A percentile compares a stretch with the other conserved stretches of the same genome.
phyloP scores from a whole-genome alignment of 2,888 invertebrate genomes.

The Drosophila hamatofila region DNA sequence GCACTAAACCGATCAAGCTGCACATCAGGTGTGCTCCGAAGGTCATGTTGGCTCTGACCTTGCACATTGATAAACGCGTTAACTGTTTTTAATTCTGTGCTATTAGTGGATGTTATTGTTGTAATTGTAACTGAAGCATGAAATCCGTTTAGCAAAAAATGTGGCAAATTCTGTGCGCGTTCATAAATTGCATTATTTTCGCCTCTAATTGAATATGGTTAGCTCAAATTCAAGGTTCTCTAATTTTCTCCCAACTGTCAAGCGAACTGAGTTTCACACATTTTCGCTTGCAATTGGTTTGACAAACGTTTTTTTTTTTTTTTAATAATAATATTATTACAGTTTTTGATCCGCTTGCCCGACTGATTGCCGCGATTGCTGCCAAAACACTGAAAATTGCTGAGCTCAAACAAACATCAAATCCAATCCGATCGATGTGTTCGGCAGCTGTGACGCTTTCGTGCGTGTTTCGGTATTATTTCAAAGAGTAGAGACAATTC shows the following conservation, averaged over 20 bases:
- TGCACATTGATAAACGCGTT: constrained; percentile 68
- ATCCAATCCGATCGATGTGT: constrained; percentile 43
- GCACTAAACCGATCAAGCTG: constrained; percentile 13
- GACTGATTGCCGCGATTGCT: constrained; percentile 68
- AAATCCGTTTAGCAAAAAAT: constrained; percentile 62
- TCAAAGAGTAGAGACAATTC: background rate
- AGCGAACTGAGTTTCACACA: constrained; percentile 45
- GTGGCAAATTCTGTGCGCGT: constrained; percentile 47
- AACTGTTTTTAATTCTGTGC: constrained; percentile 28
- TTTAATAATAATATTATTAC: background rate
- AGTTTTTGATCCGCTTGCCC: constrained; percentile 12
- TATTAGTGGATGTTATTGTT: background rate
- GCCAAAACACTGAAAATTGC: constrained; percentile 58
- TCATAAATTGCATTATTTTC: constrained; percentile 70
- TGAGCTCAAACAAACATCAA: constrained; percentile 52
- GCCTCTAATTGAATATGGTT: constrained; percentile 36
- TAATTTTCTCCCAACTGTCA: constrained; percentile 57
- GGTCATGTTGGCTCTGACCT: constrained; percentile 56
- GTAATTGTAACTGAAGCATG: constrained; percentile 57
- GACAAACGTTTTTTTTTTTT: background rate
- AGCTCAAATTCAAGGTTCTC: constrained; percentile 58
- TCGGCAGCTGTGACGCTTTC: constrained; percentile 47
- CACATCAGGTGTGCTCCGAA: constrained; percentile 2
- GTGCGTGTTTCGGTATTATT: constrained; percentile 29
- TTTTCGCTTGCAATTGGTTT: constrained; percentile 28